These are phyloP conservation scores for Nannospalax galili DNA, from an alignment of 2,113 vertebrate species.

Conservation along the genomic window DNA sequence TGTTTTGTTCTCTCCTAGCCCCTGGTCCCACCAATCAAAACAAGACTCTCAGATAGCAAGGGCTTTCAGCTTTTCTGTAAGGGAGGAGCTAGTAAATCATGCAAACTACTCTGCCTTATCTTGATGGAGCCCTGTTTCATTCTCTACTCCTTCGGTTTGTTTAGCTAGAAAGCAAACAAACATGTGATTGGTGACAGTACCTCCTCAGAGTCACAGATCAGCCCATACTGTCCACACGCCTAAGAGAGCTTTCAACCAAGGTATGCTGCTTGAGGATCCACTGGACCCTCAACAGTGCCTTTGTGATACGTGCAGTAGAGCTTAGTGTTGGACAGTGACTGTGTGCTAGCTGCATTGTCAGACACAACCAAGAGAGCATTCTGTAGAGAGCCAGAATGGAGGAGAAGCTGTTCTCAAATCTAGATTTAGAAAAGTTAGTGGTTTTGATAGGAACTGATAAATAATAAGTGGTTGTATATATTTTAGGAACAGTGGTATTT, in stretches of 20 bases:
- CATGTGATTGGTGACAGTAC: not conserved
- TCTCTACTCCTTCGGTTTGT: not conserved
- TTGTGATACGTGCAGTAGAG: not conserved
- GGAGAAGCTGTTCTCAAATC: not conserved
- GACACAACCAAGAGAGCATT: not conserved
- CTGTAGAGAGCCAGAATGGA: not conserved
- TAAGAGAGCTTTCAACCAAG: not conserved
- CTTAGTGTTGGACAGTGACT: not conserved
- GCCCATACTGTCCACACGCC: not conserved
- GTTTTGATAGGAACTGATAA: not conserved
- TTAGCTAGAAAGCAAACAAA: not conserved
- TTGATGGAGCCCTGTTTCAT: not conserved
- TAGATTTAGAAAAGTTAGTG: not conserved
- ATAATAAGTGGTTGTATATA: not conserved
- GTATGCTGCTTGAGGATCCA: not conserved
- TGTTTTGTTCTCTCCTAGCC: not conserved
- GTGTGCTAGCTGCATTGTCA: not conserved
- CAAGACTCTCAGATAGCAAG: not conserved
- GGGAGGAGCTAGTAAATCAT: not conserved
- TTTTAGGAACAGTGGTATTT: constrained; percentile 47
- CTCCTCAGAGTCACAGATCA: not conserved
- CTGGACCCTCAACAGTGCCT: not conserved
- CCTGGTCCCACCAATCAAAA: not conserved
- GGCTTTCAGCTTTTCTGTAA: not conserved
- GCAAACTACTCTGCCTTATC: not conserved